phyloP scores from a whole-genome alignment of 2,797 vertebrate genomes.

The Enteromius mattozi region DNA sequence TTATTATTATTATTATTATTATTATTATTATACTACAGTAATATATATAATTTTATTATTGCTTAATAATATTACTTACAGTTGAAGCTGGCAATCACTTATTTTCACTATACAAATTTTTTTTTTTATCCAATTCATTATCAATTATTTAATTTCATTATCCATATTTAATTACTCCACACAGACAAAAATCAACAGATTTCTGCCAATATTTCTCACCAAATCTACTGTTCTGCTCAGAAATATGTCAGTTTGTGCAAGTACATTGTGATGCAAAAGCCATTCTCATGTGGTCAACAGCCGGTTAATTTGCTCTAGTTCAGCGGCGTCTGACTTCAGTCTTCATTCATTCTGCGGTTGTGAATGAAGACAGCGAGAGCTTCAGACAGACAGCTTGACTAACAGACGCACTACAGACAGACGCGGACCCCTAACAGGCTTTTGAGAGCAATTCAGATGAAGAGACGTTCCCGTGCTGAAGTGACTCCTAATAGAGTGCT shows the following conservation, averaged over 20 bases:
- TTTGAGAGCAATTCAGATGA: conserved; percentile 43
- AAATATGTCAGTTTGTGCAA: background rate
- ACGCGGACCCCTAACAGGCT: background rate
- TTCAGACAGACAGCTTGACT: conserved; percentile 12
- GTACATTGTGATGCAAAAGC: background rate
- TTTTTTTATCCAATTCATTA: background rate
- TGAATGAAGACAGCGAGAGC: background rate
- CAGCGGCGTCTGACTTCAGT: background rate
- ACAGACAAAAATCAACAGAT: background rate
- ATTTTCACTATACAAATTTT: background rate
- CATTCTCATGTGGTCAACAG: background rate
- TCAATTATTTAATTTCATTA: background rate
- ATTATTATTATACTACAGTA: no score
- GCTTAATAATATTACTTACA: background rate
- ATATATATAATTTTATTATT: no score
- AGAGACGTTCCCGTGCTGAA: conserved; percentile 58
- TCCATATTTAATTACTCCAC: background rate
- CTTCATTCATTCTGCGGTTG: background rate
- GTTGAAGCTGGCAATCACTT: background rate
- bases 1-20: no score
- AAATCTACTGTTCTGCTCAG: background rate
- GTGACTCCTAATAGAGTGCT: conserved; percentile 70
- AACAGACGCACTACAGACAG: background rate
- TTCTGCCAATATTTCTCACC: background rate
- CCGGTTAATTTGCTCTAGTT: background rate